A percentile compares a stretch with the other conserved stretches of the same genome.
These are phyloP conservation scores for Mastigias papua DNA, from an alignment of 30 jellyfish, hydroid and myxozoan genomes.

Conservation along the genomic window DNA sequence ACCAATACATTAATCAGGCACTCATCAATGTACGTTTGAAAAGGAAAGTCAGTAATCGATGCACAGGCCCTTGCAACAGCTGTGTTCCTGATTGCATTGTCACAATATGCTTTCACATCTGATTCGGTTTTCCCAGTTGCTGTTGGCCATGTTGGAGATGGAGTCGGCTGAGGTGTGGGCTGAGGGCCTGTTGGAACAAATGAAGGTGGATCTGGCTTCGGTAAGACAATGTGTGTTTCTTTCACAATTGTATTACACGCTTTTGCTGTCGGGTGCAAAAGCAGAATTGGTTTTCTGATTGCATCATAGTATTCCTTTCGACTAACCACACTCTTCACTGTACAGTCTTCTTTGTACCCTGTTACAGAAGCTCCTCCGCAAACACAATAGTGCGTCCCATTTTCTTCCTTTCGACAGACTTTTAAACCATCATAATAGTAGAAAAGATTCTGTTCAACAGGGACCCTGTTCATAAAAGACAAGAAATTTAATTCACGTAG, in stretches of 20 bases:
- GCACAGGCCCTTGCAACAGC: constrained; percentile 39
- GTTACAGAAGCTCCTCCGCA: neutral
- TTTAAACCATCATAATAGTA: neutral
- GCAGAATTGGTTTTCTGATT: neutral
- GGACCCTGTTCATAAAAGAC: neutral
- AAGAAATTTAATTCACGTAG: too few relatives aligned
- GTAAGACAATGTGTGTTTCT: neutral
- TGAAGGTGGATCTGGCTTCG: neutral
- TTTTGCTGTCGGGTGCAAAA: neutral
- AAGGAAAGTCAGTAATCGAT: constrained; percentile 1
- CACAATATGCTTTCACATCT: constrained; percentile 7
- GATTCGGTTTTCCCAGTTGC: constrained; percentile 18
- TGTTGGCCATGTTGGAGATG: constrained; percentile 58
- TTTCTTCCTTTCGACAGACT: neutral
- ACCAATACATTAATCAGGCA: neutral
- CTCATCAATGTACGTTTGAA: neutral
- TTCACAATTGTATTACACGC: neutral
- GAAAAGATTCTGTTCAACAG: neutral
- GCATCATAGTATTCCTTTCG: neutral
- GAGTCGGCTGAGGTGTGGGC: neutral
- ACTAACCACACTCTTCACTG: neutral
- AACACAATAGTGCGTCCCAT: neutral
- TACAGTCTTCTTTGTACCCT: neutral
- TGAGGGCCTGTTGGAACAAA: neutral
- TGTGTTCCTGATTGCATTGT: constrained; percentile 8